Evolutionary conservation across 2,797 vertebrate species (phyloP), one percentile per base, ranked within the genome.

Genomic region (Glyptemys insculpta): DNA sequence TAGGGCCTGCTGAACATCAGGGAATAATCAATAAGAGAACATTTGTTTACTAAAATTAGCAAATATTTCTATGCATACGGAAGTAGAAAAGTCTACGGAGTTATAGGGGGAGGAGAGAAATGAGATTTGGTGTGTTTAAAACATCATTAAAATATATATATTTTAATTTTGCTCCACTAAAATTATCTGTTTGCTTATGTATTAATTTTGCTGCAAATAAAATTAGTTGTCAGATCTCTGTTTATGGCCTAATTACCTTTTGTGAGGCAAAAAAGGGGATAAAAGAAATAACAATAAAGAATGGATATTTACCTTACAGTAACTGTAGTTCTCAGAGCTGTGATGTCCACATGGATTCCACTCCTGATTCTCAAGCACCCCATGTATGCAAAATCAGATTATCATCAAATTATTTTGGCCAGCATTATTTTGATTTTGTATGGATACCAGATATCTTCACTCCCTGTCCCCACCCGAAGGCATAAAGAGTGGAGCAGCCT

Each of bases 191-290:
- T 96, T 85, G 90, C 92, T 93, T 97, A 1, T 62, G 92, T 96
- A 97, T 97, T 98, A 96, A 97, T 98, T 98, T 98, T 97, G 85
- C 89, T 89, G 95, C 97, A 95, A 96, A 96, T 97, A 97, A 97
- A 97, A 98, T 97, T 98, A 98, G 97, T 98, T 98, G 98, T 98
- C 98, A 98, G 97, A 92, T 88, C 86, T 98, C 97, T 98, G 97
- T 98, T 98, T 98, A 98, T 98, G 95, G 96, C 92, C 97, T 97
- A 98, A 98, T 98, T 98, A 98, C 96, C 72, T 98, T 97, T 97
- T 90, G 85, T 78, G 87, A 81, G 65, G 14, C 11, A 41, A 91
- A 93, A 94, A 89, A 91, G 11, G 87, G 89, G 57, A 88, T 92
- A 96, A 94, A 95, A 97, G 94, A 91, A 98, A 93, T 91, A 97